Evolutionary conservation across 2,888 invertebrate genomes (phyloP).

Genomic region (Meteorus cinctellus): DNA sequence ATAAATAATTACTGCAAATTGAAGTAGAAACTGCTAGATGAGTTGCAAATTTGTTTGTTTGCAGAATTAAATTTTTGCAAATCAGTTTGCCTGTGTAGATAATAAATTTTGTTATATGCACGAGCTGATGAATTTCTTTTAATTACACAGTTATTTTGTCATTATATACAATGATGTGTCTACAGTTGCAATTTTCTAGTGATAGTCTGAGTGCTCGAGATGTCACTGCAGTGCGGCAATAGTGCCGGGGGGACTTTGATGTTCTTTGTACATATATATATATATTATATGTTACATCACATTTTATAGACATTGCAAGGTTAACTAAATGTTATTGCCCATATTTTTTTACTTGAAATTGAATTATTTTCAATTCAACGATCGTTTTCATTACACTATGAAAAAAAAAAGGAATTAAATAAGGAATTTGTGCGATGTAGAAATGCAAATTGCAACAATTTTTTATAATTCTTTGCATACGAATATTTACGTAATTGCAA

Average conservation of each 20-base stretch:
- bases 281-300: constrained; percentile 19
- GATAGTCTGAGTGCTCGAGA: not conserved
- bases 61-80: not conserved
- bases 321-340: not conserved
- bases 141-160: constrained; percentile 15
- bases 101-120: constrained; percentile 16
- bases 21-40: not conserved
- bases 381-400: not conserved
- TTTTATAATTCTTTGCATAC: not conserved
- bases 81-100: constrained; percentile 14
- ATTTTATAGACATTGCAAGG: constrained; percentile 8
- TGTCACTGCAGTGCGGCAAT: constrained; percentile 35
- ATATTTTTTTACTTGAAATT: not conserved
- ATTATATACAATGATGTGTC: constrained; percentile 15
- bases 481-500: not conserved
- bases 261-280: not conserved
- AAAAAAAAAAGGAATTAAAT: not conserved
- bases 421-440: too few relatives aligned
- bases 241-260: constrained; percentile 22
- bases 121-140: not conserved
- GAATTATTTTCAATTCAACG: not conserved
- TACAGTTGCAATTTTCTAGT: constrained; percentile 26
- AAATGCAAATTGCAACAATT: not conserved
- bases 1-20: not conserved
- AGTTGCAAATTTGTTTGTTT: not conserved